phyloP scores from a whole-genome alignment of 2,113 vertebrate species.

The Cephalopterus ornatus region DNA sequence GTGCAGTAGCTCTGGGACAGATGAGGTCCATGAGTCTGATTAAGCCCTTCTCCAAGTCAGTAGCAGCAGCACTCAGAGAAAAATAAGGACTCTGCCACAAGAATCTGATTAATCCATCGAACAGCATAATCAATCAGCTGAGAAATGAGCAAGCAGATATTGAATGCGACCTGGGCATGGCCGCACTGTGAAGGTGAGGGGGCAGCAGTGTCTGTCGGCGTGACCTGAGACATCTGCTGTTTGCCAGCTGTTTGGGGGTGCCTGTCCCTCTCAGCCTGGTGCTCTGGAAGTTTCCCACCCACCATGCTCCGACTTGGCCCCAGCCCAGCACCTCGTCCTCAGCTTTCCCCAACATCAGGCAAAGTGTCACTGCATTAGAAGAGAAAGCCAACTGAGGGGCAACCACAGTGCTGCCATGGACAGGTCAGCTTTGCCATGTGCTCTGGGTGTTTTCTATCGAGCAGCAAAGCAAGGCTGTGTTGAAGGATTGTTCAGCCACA shows the following conservation, averaged over 20 bases:
- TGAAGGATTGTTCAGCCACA: neutral
- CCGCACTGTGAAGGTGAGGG: neutral
- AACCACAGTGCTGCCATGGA: neutral
- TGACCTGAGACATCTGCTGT: neutral
- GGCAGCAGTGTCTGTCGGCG: neutral
- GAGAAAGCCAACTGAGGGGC: neutral
- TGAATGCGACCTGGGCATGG: neutral
- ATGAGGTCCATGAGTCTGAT: neutral
- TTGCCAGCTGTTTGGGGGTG: neutral
- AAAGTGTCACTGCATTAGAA: accelerated
- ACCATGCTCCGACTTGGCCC: accelerated
- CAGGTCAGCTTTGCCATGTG: accelerated
- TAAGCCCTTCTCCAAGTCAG: neutral
- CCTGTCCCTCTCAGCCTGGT: accelerated
- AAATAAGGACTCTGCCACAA: neutral
- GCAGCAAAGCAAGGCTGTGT: neutral
- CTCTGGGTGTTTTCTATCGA: accelerated
- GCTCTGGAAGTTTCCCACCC: neutral
- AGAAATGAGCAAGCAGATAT: neutral
- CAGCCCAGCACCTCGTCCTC: neutral
- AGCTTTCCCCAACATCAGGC: neutral
- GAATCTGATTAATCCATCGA: neutral
- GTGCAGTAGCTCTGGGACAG: neutral
- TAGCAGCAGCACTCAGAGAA: neutral
- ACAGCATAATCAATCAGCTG: neutral